Evolutionary conservation across 2,888 invertebrate species (phyloP), one percentile per base, ranked within the genome.

Genomic region (Synanthedon formicaeformis): DNA sequence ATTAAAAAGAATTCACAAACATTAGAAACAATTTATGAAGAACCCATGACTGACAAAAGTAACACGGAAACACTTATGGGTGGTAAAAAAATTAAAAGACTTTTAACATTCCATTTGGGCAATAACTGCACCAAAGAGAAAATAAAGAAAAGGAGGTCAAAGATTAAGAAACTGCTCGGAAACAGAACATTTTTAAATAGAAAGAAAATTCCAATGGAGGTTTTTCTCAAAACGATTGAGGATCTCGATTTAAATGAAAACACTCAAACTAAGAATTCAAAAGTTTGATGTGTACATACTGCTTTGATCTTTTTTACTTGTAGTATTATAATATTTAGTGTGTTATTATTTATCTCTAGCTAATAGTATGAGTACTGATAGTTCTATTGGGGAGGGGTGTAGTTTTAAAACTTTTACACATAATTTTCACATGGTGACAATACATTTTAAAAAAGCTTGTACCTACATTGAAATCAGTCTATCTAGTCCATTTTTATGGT

Each of bases 21-120:
- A 55, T 75, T 91, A 61, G 91, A 91, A 73, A 91, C 91, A 2
- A 91, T 91, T 65, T 90, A 88, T 65, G 91, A 91, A 74, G 91
- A 91, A 60, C 87, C 89, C n/a, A 89, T 86, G 62, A 75, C 80
- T 56, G 79, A 73, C 50, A 77, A 63, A 56, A 75, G 69, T 58
- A 83, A 84, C 51, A 70, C 80, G 40, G 72, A 79, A 51, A 71
- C 75, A n/a, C 69, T 78, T 4, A 88, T 90, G 62, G 87, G 90
- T 49, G 83, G 81, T 1, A 83, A 87, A 53, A 90, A 90, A 71
- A 80, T 90, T 2, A 90, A 89, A 71, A 84, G 91, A 75, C 78
- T 89, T 63, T 78, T 91, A 55, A 86, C 89, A 69, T 91, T 91
- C 70, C 83, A 85, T 63, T 57, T 78, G 59, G 79, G 85, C 60